Evolutionary conservation across 2,113 vertebrate genomes (phyloP).

Genomic region (Atherinomorus stipes): DNA sequence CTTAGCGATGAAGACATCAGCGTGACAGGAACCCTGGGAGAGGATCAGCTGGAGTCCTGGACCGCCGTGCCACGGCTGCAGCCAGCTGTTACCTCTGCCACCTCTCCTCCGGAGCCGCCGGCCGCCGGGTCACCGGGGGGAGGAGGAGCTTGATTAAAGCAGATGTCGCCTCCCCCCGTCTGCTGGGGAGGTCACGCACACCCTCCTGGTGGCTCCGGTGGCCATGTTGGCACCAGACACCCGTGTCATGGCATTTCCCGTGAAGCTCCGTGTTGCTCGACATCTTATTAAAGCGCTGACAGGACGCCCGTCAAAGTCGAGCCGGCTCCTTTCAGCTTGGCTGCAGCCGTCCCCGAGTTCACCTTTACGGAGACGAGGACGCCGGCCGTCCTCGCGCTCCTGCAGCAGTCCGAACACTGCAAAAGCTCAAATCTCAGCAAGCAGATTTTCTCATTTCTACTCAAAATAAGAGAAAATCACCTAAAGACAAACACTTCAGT

Average conservation of each 20-base stretch:
- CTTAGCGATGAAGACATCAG: conserved; percentile 99
- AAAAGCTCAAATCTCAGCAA: too few relatives aligned
- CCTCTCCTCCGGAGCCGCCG: conserved; percentile 47
- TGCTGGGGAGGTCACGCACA: conserved; percentile 59
- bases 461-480: too few relatives aligned
- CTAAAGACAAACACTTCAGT: too few relatives aligned
- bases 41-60: conserved; percentile 98
- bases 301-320: conserved; percentile 56
- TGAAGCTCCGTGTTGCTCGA: conserved; percentile 35
- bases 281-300: conserved; percentile 64
- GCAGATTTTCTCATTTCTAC: too few relatives aligned
- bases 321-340: conserved; percentile 57
- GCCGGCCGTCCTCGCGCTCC: too few relatives aligned
- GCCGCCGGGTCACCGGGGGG: background rate
- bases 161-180: conserved; percentile 57
- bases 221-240: conserved; percentile 53
- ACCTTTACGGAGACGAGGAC: conserved; percentile 48
- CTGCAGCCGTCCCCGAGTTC: conserved; percentile 64
- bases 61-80: conserved; percentile 85
- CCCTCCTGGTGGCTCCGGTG: conserved; percentile 53
- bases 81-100: conserved; percentile 72
- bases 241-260: conserved; percentile 52
- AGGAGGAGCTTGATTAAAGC: conserved; percentile 58
- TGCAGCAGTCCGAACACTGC: too few relatives aligned
- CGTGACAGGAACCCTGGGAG: conserved; percentile 94